Evolutionary conservation across 2,888 invertebrate species (phyloP), one percentile per base, ranked within the genome.

Genomic region (Pollenia angustigena): DNA sequence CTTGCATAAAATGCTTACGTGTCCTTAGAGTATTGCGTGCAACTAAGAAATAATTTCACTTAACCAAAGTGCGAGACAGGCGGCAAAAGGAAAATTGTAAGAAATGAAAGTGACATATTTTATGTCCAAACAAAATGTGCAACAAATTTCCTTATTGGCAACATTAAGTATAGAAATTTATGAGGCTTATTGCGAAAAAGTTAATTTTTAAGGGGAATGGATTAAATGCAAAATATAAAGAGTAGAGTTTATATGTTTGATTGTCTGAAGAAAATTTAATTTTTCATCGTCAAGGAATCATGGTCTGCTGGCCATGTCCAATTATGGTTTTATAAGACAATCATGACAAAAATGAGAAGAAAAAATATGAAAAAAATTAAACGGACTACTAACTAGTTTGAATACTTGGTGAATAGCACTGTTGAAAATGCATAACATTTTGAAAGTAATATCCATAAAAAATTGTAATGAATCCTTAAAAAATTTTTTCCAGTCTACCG

Each of bases 31-130:
- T 82, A 80, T 87, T 87, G 88, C 88, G 87, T 88, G 88, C 75
- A 81, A 68, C 14, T 40, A 79, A 58, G 64, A 76, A 66, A 86
- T 90, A 91, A 90, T 89, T 85, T 74, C 66, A 80, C 62, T 81
- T 56, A 75, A 80, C 18, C 44, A 60, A 60, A 79, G 54, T 48
- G 68, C 54, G 23, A 50, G 40, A 52, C 16, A 50, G 40, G 46
- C 16, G n/a, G 11, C 9, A 66, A 71, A 68, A 10, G 52, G 12
- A n/a, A 40, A 60, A 42, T 23, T 50, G 64, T 32, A 18, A 23
- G 18, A 60, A 60, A 10, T 50, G 42, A 60, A 79, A 69, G 60
- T 71, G 80, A 71, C 60, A 71, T 11, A 50, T 79, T 69, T 79
- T 60, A 69, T 79, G 56, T 69, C 11, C 23, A 18, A 78, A 42